phyloP scores from a whole-genome alignment of 2,888 invertebrate species.

The Eustalomyia histrio region DNA sequence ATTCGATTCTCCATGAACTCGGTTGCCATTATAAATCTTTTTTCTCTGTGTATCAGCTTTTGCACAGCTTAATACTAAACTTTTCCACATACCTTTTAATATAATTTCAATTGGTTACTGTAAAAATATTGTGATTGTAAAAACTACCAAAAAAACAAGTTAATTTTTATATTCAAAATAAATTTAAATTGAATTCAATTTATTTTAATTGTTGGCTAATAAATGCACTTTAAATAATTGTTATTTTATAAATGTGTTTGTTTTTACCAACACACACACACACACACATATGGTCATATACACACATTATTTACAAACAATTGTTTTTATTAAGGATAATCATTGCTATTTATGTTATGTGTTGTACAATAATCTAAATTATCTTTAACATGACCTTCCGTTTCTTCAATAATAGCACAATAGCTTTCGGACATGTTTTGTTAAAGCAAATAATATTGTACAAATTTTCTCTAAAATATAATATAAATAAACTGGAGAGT shows the following conservation, averaged over 20 bases:
- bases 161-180: neutral
- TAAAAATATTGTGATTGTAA: neutral
- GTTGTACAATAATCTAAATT: conserved; percentile 45
- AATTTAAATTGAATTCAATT: neutral
- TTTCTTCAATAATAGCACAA: conserved; percentile 22
- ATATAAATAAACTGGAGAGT: neutral
- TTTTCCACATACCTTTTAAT: no score
- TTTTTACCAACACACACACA: neutral
- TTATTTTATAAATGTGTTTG: neutral
- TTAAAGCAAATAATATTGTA: conserved; percentile 22
- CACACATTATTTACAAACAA: conserved; percentile 28
- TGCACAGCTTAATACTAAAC: no score
- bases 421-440: conserved; percentile 32
- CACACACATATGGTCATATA: no score
- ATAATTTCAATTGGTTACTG: no score
- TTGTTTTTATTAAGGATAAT: conserved; percentile 56
- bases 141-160: conserved; percentile 10
- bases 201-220: neutral
- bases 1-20: no score
- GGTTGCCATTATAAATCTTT: no score
- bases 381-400: conserved; percentile 34
- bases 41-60: no score
- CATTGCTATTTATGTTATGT: conserved; percentile 19
- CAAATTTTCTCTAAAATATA: conserved; percentile 2
- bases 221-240: conserved; percentile 34